Evolutionary conservation across 2,113 vertebrate genomes (phyloP).

Genomic region (Hippocampus abdominalis): DNA sequence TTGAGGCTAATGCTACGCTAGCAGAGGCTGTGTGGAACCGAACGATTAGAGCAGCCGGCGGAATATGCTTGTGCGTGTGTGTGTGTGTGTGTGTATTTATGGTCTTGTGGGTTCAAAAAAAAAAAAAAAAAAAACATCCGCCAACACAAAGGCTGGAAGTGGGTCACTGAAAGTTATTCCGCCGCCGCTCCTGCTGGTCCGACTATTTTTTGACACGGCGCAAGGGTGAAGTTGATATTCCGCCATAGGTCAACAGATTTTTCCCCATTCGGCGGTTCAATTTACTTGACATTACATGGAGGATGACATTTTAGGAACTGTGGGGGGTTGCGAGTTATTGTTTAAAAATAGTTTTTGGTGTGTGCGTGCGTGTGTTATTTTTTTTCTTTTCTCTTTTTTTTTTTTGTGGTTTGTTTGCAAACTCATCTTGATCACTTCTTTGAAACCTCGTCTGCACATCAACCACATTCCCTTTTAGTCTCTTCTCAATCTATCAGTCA

Average conservation of each 20-base stretch:
- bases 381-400: too few relatives aligned
- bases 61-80: background rate
- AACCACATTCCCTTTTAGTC: too few relatives aligned
- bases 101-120: background rate
- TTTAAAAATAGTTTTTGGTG: background rate
- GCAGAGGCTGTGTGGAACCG: slow-evolving; percentile 36
- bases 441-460: too few relatives aligned
- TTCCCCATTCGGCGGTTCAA: background rate
- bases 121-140: slow-evolving; percentile 1
- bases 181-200: background rate
- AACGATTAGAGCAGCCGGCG: slow-evolving; percentile 36
- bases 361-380: background rate
- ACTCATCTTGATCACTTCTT: too few relatives aligned
- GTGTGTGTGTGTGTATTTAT: background rate
- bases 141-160: slow-evolving; percentile 11
- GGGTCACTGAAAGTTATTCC: slow-evolving; percentile 7
- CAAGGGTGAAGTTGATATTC: background rate
- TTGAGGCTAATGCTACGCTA: slow-evolving; percentile 33
- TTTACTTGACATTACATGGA: background rate
- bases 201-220: background rate
- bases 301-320: background rate
- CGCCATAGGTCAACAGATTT: background rate
- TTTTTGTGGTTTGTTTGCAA: too few relatives aligned
- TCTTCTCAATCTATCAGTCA: too few relatives aligned
- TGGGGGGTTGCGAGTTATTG: background rate